Conservation (phyloP, 1,140 invertebrate genomes). For the Luehdorfia chinensis region DNA sequence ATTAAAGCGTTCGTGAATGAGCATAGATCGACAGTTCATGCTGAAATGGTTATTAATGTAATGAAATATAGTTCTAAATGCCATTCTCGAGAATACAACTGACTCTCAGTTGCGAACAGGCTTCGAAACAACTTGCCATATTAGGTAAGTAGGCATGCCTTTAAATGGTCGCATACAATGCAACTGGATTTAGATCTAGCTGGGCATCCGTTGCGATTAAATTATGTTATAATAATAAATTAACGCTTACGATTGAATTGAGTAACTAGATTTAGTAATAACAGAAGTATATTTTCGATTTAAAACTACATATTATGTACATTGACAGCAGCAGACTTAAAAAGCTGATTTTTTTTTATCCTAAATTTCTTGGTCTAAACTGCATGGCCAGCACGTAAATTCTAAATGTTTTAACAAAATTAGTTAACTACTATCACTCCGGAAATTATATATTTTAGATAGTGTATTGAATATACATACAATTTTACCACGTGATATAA, state of each 20-base stretch:
- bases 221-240: slow-evolving; percentile 19
- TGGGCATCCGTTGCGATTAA: slow-evolving; percentile 14
- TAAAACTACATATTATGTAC: too few species aligned
- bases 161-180: slow-evolving; percentile 14
- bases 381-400: too few species aligned
- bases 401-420: too few species aligned
- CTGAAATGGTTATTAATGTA: background rate
- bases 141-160: background rate
- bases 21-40: background rate
- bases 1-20: background rate
- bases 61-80: background rate
- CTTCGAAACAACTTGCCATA: slow-evolving; percentile 8
- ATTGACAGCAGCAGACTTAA: too few species aligned
- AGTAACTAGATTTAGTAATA: slow-evolving; percentile 3
- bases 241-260: slow-evolving; percentile 7
- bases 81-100: background rate
- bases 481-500: too few species aligned
- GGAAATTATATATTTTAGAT: too few species aligned
- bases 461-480: too few species aligned
- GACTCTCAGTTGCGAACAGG: background rate
- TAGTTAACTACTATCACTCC: too few species aligned
- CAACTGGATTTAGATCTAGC: slow-evolving; percentile 15
- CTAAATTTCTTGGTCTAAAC: too few species aligned
- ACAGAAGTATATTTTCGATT: too few species aligned
- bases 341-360: too few species aligned